Evolutionary conservation across 2,797 vertebrate genomes (phyloP), one percentile per base, ranked within the genome.

Genomic region (Anolis apletophallus): DNA sequence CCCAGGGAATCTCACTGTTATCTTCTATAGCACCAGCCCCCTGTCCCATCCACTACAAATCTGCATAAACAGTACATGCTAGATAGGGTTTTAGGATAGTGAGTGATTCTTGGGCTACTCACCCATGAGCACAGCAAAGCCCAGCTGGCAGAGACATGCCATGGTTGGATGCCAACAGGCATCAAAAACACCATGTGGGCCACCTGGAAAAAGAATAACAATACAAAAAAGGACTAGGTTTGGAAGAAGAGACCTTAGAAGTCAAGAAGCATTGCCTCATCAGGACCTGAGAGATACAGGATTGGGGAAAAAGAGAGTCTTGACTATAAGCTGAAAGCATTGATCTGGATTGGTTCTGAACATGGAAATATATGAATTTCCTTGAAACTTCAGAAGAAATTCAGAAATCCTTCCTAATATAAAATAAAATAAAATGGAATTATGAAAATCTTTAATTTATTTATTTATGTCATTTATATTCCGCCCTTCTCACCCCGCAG

Each of bases 41-140:
- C 16, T 29, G 11, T 46, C 13, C 50, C 26, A 81, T 61, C 23
- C 32, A 40, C n/a, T 40, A 59, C 14, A 57, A 1, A 73, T 36
- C 17, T 57, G 52, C 26, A 79, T 54, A 59, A 57, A 54, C 13
- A 69, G 10, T 85, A 23, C n/a, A 11, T 10, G 50, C 23, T 73
- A 12, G 13, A 61, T 52, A 34, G 21, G 36, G 19, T 40, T 68
- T 80, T 69, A 34, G 54, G 34, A 3, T 5, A 13, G 64, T 50
- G 40, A 54, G 16, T 46, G 46, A 61, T 7, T 11, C n/a, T 40
- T 55, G 79, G 0, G 0, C 5, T 40, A 94, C 95, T 96, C 83
- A 98, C 97, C 97, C 94, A 98, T 95, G 16, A 98, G 96, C 80
- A 98, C 94, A 0, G 97, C 97, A 0, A 97, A 97, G 85, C 98